These are phyloP conservation scores for Drosophila pachea DNA, from an alignment of 1,140 invertebrate genomes.

Conservation along the genomic window DNA sequence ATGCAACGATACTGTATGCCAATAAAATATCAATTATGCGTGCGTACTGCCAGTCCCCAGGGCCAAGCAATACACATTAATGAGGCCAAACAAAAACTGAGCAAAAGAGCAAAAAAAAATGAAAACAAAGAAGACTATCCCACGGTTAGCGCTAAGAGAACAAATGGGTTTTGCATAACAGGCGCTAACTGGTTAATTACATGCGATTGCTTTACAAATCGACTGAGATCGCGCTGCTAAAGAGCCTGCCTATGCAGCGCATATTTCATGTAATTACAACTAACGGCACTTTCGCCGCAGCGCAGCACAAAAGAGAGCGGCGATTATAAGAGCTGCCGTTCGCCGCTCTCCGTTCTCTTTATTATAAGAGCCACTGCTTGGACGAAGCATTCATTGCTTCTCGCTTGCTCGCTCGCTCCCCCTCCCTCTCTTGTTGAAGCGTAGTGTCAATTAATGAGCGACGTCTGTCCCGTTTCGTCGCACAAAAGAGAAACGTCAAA, in stretches of 20 bases:
- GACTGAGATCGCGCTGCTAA: slow-evolving; percentile 54
- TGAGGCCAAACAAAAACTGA: slow-evolving; percentile 8
- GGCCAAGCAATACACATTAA: neutral
- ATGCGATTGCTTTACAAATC: slow-evolving; percentile 55
- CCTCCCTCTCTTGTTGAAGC: neutral
- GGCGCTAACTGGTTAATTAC: slow-evolving; percentile 74
- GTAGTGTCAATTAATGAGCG: slow-evolving; percentile 19
- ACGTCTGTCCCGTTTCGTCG: slow-evolving; percentile 16
- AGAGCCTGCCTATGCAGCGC: slow-evolving; percentile 62
- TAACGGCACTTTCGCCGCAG: slow-evolving; percentile 46
- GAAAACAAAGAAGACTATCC: slow-evolving; percentile 14
- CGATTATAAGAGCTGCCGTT: slow-evolving; percentile 2
- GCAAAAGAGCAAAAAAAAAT: no score
- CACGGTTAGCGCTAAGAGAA: slow-evolving; percentile 31
- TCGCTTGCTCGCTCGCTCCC: slow-evolving; percentile 5
- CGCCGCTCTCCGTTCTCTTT: neutral
- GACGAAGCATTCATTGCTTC: neutral
- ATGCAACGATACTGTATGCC: slow-evolving; percentile 58
- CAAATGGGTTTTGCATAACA: slow-evolving; percentile 63
- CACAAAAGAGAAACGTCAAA: slow-evolving; percentile 64
- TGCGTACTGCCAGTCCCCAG: slow-evolving; percentile 3
- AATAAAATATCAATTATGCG: slow-evolving; percentile 68
- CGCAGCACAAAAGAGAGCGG: slow-evolving; percentile 27
- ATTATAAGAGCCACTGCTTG: neutral
- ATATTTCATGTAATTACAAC: slow-evolving; percentile 62